Percentiles rank a stretch among this genome's conserved stretches.
These are phyloP conservation scores for Hafferia zeledoni DNA, from an alignment of 2,797 vertebrate genomes.

Conservation along the genomic window DNA sequence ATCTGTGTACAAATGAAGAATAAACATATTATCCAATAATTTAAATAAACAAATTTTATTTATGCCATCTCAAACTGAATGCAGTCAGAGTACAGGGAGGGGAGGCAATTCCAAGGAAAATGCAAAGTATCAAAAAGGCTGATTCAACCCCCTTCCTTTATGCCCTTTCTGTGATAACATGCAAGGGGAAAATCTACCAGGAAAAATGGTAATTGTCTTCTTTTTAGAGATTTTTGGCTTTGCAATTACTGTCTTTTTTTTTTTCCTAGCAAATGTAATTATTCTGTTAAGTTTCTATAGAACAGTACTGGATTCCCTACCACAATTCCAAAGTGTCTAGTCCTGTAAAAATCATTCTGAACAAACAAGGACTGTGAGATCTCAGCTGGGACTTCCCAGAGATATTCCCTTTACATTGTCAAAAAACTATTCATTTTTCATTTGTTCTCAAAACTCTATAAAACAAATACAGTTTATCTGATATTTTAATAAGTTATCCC, in stretches of 20 bases:
- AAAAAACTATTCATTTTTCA: neutral
- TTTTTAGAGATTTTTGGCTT: neutral
- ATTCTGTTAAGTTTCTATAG: neutral
- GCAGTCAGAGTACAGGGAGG: neutral
- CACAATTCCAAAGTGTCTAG: neutral
- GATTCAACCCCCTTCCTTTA: neutral
- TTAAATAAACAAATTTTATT: neutral
- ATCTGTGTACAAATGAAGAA: neutral
- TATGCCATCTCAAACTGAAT: neutral
- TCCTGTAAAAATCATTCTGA: conserved; percentile 14
- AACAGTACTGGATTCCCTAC: neutral
- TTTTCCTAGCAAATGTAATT: neutral
- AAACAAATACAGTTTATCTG: neutral
- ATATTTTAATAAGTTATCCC: neutral
- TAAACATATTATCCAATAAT: neutral
- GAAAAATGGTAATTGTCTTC: neutral
- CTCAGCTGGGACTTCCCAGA: neutral
- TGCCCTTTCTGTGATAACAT: neutral
- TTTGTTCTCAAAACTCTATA: neutral
- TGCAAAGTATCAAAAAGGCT: neutral
- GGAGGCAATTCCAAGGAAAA: neutral
- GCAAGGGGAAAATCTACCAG: neutral
- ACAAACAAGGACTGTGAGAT: neutral
- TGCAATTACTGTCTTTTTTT: neutral
- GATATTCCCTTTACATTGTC: neutral